Conservation (phyloP, 2,888 invertebrate genomes). For the Pyralis farinalis region DNA sequence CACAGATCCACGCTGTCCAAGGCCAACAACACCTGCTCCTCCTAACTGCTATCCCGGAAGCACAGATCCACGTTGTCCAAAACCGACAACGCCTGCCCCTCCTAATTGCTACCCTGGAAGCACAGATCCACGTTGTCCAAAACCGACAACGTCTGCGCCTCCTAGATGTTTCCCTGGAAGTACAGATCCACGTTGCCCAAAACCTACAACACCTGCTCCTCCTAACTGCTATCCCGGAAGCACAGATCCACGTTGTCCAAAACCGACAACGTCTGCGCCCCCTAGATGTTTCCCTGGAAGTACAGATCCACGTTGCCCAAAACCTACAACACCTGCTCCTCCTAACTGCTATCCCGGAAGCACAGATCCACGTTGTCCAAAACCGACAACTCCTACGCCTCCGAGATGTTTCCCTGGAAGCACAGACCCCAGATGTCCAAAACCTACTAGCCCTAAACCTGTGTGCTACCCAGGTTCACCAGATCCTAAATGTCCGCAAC, state of each 20-base stretch:
- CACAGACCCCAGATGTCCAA: too few species aligned
- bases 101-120: slow-evolving; percentile 21
- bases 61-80: slow-evolving; percentile 30
- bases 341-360: slow-evolving; percentile 28
- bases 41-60: slow-evolving; percentile 45
- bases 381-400: slow-evolving; percentile 26
- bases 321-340: slow-evolving; percentile 23
- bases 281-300: slow-evolving; percentile 26
- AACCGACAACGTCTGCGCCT: slow-evolving; percentile 2
- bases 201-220: slow-evolving; percentile 3
- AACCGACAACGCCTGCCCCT: too few species aligned
- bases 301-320: slow-evolving; percentile 41
- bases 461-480: slow-evolving; percentile 20
- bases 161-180: slow-evolving; percentile 26
- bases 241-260: too few species aligned
- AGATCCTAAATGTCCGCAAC: slow-evolving; percentile 41
- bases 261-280: too few species aligned
- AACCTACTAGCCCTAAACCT: too few species aligned
- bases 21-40: slow-evolving; percentile 24
- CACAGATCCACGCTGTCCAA: slow-evolving; percentile 36
- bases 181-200: slow-evolving; percentile 20
- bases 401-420: not conserved
- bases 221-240: slow-evolving; percentile 32
- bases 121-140: not conserved
- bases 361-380: slow-evolving; percentile 27